These are phyloP conservation scores for Pentamera pediparva DNA, from an alignment of 53 echinoderm and acorn worm genomes.

Conservation along the genomic window DNA sequence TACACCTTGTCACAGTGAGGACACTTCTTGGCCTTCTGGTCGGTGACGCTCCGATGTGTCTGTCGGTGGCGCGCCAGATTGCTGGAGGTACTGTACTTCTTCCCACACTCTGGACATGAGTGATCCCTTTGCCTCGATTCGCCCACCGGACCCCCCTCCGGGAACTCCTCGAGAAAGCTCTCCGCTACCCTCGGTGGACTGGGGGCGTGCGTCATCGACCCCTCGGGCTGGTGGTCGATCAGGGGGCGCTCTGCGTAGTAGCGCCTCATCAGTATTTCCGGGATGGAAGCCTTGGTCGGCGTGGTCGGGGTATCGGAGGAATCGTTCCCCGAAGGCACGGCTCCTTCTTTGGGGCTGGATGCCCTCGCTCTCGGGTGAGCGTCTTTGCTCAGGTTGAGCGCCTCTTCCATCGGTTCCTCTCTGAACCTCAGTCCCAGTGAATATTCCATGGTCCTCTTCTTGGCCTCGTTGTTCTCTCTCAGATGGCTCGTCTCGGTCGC, in stretches of 20 bases:
- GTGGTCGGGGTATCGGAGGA: constrained; percentile 45
- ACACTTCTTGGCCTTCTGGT: constrained; percentile 94
- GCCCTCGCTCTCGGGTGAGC: background rate
- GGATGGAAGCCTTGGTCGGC: constrained; percentile 48
- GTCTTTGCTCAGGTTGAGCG: constrained; percentile 5
- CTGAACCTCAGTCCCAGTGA: background rate
- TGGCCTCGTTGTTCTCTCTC: background rate
- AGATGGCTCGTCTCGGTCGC: background rate
- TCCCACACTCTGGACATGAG: constrained; percentile 90
- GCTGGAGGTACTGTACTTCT: constrained; percentile 96
- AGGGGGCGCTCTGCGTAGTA: background rate
- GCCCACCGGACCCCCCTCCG: background rate
- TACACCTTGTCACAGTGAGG: constrained; percentile 98
- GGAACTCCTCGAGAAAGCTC: background rate
- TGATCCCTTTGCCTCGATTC: constrained; percentile 35
- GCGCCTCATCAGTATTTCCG: constrained; percentile 23
- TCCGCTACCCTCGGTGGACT: constrained; percentile 16
- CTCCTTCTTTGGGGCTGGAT: constrained; percentile 22
- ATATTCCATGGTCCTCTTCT: background rate
- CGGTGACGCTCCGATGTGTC: constrained; percentile 95
- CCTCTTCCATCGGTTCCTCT: constrained; percentile 18
- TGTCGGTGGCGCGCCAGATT: constrained; percentile 95
- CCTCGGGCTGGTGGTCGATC: background rate
- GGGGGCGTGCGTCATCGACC: constrained; percentile 8
- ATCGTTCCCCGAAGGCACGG: constrained; percentile 47